Evolutionary conservation across 2,113 vertebrate species (phyloP), one percentile per base, ranked within the genome.

Genomic region (Pseudopodoces humilis): DNA sequence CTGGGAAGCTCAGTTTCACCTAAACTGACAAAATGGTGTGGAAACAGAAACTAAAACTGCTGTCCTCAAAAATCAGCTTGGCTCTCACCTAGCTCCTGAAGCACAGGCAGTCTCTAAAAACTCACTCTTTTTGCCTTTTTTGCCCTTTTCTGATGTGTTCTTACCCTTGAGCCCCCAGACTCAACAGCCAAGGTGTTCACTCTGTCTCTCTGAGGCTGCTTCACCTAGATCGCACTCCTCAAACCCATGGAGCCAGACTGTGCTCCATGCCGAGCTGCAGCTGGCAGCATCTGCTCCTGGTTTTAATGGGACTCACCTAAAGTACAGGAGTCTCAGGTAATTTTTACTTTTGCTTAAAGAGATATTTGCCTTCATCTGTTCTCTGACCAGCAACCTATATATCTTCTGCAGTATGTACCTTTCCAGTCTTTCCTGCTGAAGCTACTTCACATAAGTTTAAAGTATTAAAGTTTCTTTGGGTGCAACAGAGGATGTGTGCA

Each of bases 111-210:
- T 69, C 15, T 86, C 35, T 76, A n/a, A 79, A 90, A 85, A 4
- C 37, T 49, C 16, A 27, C 5, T 13, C n/a, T 74, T 77, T 70
- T 39, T 19, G 3, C 21, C 31, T 44, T 63, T 74, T 84, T 28
- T 4, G 1, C 39, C 15, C 28, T 55, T 86, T 83, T 74, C 33
- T 64, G 35, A 13, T 59, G 4, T 60, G 14, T 64, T 86, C 19
- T 56, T 69, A 47, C 18, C 35, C 63, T 43, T 33, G 13, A 86
- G 18, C 3, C 11, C 55, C 7, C 22, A 53, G 50, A 25, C 24
- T 63, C 22, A 23, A 25, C 25, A 81, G 22, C 46, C 31, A 27
- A 10, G 3, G 5, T 53, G 35, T 52, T 20, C 0, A 0, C 31
- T 58, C 41, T 83, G 37, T 62, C 7, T 90, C 43, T 67, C 35